phyloP scores from a whole-genome alignment of 2,888 invertebrate species.

The Nomada fucata region DNA sequence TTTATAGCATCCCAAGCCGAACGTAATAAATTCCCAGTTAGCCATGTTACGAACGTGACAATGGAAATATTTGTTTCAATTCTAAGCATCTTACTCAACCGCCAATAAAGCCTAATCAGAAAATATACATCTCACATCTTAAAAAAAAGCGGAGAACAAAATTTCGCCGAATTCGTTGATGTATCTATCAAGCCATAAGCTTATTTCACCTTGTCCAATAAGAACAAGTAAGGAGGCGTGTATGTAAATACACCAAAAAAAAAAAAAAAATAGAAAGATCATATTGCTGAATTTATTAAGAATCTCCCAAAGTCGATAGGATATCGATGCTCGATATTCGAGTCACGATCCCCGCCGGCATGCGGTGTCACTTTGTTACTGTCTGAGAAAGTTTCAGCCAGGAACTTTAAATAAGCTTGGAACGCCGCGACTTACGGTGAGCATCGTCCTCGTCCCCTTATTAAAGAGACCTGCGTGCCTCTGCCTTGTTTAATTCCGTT shows the following conservation, averaged over 20 bases:
- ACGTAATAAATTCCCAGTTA: background rate
- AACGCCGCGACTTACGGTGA: slow-evolving; percentile 5
- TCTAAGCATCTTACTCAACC: too few species aligned
- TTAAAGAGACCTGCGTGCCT: background rate
- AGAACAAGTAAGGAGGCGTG: too few species aligned
- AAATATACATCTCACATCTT: too few species aligned
- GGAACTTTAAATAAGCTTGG: slow-evolving; percentile 31
- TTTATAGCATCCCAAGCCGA: background rate
- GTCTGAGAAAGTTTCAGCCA: slow-evolving; percentile 45
- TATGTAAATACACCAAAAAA: too few species aligned
- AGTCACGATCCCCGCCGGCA: slow-evolving; percentile 42
- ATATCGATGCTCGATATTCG: slow-evolving; percentile 39
- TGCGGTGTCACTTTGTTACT: slow-evolving; percentile 44
- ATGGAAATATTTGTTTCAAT: background rate
- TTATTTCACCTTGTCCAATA: too few species aligned
- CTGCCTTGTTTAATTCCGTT: slow-evolving; percentile 2
- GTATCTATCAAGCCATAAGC: background rate
- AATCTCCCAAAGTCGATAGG: background rate
- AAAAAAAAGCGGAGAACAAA: too few species aligned
- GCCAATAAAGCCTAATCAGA: too few species aligned
- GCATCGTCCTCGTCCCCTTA: slow-evolving; percentile 1
- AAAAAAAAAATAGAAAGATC: too few species aligned
- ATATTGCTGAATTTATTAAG: too few species aligned
- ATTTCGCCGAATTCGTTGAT: too few species aligned
- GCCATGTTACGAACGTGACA: background rate